Conservation (phyloP, 2,888 invertebrate genomes). For the Psylliodes chrysocephalus region DNA sequence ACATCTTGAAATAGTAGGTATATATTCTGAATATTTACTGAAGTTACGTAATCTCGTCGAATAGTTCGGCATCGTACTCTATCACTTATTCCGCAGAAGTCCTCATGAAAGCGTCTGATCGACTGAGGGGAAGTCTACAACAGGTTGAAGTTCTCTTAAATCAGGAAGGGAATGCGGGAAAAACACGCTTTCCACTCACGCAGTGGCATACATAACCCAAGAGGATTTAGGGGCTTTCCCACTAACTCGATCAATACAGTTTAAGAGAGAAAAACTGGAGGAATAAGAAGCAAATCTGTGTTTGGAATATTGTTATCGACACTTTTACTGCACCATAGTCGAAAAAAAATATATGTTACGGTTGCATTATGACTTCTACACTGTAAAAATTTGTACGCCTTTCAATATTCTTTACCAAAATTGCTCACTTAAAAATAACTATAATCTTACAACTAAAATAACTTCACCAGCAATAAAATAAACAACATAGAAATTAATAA, state of each 20-base stretch:
- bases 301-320: constrained; percentile 33
- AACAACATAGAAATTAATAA: too few species aligned
- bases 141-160: constrained; percentile 25
- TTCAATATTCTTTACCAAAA: too few species aligned
- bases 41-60: not conserved
- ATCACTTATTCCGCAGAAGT: constrained; percentile 14
- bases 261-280: constrained; percentile 29
- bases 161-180: constrained; percentile 32
- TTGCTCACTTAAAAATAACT: too few species aligned
- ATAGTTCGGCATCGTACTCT: constrained; percentile 11
- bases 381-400: too few species aligned
- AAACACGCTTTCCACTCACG: constrained; percentile 36
- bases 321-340: constrained; percentile 23
- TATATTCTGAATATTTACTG: not conserved
- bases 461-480: too few species aligned
- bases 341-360: constrained; percentile 17
- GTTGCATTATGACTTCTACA: not conserved
- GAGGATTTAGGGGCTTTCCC: constrained; percentile 27
- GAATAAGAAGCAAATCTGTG: constrained; percentile 34
- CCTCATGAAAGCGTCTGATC: constrained; percentile 16
- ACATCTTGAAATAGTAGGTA: not conserved
- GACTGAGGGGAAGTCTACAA: constrained; percentile 16
- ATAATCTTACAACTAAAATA: too few species aligned
- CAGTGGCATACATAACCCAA: constrained; percentile 29
- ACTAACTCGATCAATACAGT: constrained; percentile 29